These are phyloP conservation scores for Phoenicopterus ruber DNA, from an alignment of 2,113 vertebrate genomes.

Conservation along the genomic window DNA sequence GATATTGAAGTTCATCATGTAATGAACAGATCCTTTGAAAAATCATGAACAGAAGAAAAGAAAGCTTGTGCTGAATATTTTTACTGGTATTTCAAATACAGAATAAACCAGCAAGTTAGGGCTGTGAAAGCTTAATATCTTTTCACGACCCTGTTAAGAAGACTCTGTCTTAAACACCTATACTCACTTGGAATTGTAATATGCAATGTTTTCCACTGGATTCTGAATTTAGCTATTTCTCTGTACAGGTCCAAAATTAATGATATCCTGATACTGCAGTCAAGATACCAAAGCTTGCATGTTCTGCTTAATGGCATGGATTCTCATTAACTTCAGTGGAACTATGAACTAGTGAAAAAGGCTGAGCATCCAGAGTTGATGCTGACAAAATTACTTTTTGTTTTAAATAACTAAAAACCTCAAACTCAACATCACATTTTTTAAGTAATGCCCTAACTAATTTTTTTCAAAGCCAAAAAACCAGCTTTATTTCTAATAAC, in stretches of 20 bases:
- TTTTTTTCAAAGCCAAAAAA: background rate
- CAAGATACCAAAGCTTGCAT: background rate
- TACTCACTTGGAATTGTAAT: background rate
- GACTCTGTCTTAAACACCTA: background rate
- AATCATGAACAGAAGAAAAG: background rate
- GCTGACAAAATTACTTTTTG: background rate
- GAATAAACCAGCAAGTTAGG: background rate
- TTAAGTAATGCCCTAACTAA: background rate
- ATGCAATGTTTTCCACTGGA: background rate
- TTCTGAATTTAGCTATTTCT: background rate
- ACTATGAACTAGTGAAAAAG: background rate
- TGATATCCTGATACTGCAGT: background rate
- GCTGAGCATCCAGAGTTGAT: background rate
- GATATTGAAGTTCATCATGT: background rate
- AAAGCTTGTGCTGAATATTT: background rate
- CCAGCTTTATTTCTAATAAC: background rate
- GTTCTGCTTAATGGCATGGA: background rate
- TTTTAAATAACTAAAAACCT: background rate
- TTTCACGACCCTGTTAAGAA: background rate
- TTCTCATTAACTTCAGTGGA: background rate
- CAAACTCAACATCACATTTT: background rate
- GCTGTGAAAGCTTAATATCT: background rate
- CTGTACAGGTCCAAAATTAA: background rate
- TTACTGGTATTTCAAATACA: background rate
- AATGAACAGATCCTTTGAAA: background rate